A percentile compares a stretch with the other conserved stretches of the same genome.
Evolutionary conservation across 1,140 invertebrate species (phyloP).

Genomic region (Drosophila eugracilis): DNA sequence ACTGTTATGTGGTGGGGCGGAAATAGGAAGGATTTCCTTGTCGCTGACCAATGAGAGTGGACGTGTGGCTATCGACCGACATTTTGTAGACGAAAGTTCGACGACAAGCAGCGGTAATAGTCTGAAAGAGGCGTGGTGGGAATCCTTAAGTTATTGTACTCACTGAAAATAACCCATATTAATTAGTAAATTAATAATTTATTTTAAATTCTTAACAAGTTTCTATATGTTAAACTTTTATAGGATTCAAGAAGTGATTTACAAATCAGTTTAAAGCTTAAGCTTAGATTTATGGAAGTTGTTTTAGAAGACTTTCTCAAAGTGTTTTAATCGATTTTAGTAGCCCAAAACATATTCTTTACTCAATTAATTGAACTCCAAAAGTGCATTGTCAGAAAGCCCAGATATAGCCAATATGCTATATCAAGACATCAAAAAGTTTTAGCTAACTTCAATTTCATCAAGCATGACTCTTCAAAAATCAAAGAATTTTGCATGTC

Average conservation of each 20-base stretch:
- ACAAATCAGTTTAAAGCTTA: too few species aligned
- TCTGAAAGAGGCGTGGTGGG: conserved; percentile 39
- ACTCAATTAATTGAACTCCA: background rate
- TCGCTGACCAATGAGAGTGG: conserved; percentile 58
- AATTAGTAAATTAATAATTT: background rate
- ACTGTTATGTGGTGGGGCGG: conserved; percentile 68
- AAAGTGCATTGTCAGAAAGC: conserved; percentile 37
- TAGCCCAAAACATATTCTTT: background rate
- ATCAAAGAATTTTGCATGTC: conserved; percentile 33
- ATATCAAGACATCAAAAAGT: conserved; percentile 66
- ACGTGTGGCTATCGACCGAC: conserved; percentile 37
- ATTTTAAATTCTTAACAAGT: background rate
- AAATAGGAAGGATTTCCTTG: conserved; percentile 19
- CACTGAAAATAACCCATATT: background rate
- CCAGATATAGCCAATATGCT: conserved; percentile 31
- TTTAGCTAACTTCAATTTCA: conserved; percentile 16
- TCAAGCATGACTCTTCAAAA: conserved; percentile 60
- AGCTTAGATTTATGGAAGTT: too few species aligned
- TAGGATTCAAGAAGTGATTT: too few species aligned
- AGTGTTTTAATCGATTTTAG: background rate
- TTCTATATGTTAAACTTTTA: background rate
- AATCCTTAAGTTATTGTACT: conserved; percentile 13
- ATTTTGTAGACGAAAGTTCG: conserved; percentile 34
- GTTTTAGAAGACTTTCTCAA: background rate
- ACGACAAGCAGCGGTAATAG: conserved; percentile 38